A percentile compares a stretch with the other conserved stretches of the same genome.
phyloP scores from a whole-genome alignment of 2,888 invertebrate species.

The Heliconius aoede region DNA sequence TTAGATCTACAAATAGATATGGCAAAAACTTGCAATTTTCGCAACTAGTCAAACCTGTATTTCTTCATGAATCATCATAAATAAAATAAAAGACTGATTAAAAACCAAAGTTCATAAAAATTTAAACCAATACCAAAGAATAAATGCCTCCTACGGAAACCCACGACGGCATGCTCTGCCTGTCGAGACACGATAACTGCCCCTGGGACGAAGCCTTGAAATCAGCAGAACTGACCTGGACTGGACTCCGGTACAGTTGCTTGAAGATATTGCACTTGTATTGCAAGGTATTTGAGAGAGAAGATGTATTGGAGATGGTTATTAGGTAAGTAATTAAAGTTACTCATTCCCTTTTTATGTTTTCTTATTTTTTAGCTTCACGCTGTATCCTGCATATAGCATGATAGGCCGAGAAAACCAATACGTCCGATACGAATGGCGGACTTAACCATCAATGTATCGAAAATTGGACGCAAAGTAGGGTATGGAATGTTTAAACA shows the following conservation, averaged over 20 bases:
- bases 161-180: constrained; percentile 84
- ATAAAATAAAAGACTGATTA: constrained; percentile 32
- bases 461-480: background rate
- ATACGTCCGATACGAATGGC: no score
- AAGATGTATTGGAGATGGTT: constrained; percentile 90
- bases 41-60: constrained; percentile 13
- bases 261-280: constrained; percentile 92
- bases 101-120: constrained; percentile 38
- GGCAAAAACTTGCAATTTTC: constrained; percentile 25
- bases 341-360: no score
- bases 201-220: constrained; percentile 84
- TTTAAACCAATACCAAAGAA: constrained; percentile 49
- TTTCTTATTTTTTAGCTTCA: no score
- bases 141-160: constrained; percentile 82
- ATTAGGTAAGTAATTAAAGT: constrained; percentile 85
- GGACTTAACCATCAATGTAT: background rate
- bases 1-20: constrained; percentile 24
- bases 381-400: no score
- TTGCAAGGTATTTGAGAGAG: constrained; percentile 93
- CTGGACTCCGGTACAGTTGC: constrained; percentile 92
- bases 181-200: constrained; percentile 85
- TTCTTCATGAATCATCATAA: constrained; percentile 38
- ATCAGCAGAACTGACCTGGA: constrained; percentile 87
- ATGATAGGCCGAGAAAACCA: no score
- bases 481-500: background rate